Conservation (phyloP, 1,140 invertebrate species). For the Microplitis demolitor region DNA sequence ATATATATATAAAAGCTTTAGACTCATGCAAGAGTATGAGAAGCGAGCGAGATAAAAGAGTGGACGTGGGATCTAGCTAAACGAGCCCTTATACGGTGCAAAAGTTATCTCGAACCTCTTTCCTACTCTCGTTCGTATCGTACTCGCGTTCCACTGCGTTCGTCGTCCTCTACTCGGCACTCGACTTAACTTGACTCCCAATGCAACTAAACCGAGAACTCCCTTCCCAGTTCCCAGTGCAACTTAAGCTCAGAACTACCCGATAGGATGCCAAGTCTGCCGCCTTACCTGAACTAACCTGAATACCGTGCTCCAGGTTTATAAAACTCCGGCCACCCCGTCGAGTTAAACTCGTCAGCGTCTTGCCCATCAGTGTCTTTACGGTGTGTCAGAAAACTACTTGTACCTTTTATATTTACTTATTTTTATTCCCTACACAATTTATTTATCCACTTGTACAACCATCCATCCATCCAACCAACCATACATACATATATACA, state of each 20-base stretch:
- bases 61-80: conserved; percentile 31
- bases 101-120: conserved; percentile 31
- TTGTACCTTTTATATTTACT: neutral
- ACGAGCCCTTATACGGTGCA: conserved; percentile 40
- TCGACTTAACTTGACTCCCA: too few species aligned
- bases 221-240: too few species aligned
- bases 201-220: too few species aligned
- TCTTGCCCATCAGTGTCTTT: neutral
- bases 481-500: too few species aligned
- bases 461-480: too few species aligned
- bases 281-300: neutral
- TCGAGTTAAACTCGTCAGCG: neutral
- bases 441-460: too few species aligned
- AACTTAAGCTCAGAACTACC: too few species aligned
- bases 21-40: too few species aligned
- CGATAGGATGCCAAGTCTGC: too few species aligned
- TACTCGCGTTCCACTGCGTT: conserved; percentile 22
- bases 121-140: conserved; percentile 17
- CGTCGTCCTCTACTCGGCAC: conserved; percentile 7
- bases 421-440: neutral
- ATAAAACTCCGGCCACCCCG: neutral
- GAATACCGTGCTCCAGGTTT: neutral
- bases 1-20: neutral
- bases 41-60: too few species aligned
- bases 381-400: conserved; percentile 8